phyloP scores from a whole-genome alignment of 2,797 vertebrate genomes.

The Salmo trutta region DNA sequence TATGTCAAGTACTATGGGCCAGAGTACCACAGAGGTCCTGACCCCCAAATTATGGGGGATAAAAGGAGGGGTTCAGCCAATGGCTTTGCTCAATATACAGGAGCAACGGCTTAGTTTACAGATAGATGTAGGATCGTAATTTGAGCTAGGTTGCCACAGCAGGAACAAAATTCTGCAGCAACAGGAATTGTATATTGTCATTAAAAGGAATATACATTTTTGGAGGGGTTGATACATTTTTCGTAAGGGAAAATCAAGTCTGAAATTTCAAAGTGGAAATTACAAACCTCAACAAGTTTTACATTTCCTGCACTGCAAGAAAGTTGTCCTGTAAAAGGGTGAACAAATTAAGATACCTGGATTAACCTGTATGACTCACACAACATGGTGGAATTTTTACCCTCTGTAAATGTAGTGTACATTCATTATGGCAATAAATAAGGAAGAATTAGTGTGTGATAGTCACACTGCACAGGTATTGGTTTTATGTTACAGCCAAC shows the following conservation, averaged over 20 bases:
- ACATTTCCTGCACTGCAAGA: no score
- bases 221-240: no score
- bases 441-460: not conserved
- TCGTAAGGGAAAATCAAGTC: no score
- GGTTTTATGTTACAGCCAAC: not conserved
- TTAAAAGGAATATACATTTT: no score
- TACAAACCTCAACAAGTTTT: no score
- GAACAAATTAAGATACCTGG: not conserved
- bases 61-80: not conserved
- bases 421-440: no score
- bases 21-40: conserved; percentile 8
- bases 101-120: not conserved
- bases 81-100: not conserved
- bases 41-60: not conserved
- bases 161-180: no score
- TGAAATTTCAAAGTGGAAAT: no score
- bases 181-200: no score
- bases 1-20: conserved; percentile 5
- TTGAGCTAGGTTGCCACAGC: no score
- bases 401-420: no score
- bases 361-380: not conserved
- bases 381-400: not conserved
- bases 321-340: not conserved
- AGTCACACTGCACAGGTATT: not conserved
- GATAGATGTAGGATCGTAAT: no score